Conservation (phyloP, 1,140 invertebrate species). For the Pseudomyrmex dendroicus region DNA sequence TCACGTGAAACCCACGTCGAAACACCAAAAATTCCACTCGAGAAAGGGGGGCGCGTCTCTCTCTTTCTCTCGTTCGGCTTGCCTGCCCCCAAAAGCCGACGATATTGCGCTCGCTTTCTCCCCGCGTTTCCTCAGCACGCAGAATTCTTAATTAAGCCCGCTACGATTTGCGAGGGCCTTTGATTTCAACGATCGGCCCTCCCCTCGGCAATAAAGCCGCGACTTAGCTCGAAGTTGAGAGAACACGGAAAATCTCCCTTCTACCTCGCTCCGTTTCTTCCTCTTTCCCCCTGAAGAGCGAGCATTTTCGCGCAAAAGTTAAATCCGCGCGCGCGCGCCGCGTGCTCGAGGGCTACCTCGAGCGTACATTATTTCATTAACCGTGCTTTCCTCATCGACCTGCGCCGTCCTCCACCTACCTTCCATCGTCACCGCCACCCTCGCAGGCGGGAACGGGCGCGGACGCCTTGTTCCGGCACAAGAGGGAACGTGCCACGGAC, state of each 20-base stretch:
- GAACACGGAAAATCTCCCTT: constrained; percentile 12
- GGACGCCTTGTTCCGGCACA: constrained; percentile 36
- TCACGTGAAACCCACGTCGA: not conserved
- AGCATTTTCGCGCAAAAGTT: constrained; percentile 72
- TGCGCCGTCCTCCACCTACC: constrained; percentile 21
- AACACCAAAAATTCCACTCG: constrained; percentile 48
- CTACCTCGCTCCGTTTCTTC: not conserved
- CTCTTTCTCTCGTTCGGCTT: not conserved
- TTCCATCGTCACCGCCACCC: constrained; percentile 46
- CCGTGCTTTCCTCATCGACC: constrained; percentile 68
- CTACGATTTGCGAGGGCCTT: constrained; percentile 61
- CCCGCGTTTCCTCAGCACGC: constrained; percentile 10
- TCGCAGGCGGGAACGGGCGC: constrained; percentile 8
- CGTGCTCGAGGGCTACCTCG: constrained; percentile 69
- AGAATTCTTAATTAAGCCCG: constrained; percentile 61
- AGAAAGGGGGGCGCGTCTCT: not conserved
- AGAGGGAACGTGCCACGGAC: constrained; percentile 22
- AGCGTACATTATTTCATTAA: constrained; percentile 77
- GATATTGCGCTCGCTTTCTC: constrained; percentile 27
- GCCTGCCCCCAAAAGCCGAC: not conserved
- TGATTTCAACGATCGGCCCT: constrained; percentile 68
- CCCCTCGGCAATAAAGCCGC: constrained; percentile 52
- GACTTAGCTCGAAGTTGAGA: constrained; percentile 55
- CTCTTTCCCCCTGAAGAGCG: constrained; percentile 37
- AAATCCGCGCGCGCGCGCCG: constrained; percentile 63